These are phyloP conservation scores for Uropsilus gracilis DNA, from an alignment of 2,113 vertebrate species.

Conservation along the genomic window DNA sequence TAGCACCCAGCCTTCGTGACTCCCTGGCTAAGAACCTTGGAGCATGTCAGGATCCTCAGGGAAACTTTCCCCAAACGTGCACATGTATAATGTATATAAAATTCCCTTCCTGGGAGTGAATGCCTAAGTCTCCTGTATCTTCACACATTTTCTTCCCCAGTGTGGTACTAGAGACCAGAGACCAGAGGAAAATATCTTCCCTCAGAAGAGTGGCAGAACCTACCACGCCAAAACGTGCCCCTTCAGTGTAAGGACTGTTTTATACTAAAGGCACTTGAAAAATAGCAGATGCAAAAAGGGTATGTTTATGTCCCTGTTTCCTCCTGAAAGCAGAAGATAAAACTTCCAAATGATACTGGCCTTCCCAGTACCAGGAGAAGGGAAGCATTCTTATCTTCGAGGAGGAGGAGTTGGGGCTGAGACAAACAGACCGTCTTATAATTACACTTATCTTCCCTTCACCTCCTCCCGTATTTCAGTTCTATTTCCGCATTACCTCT, in stretches of 20 bases:
- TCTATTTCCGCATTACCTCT: neutral
- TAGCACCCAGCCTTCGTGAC: neutral
- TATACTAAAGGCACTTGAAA: neutral
- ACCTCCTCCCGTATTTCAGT: neutral
- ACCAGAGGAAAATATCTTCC: accelerated
- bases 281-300: neutral
- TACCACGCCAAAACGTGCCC: neutral
- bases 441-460: neutral
- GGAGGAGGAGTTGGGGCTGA: neutral
- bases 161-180: neutral
- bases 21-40: neutral
- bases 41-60: neutral
- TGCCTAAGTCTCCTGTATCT: neutral
- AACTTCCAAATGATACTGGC: neutral
- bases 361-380: neutral
- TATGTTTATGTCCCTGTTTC: neutral
- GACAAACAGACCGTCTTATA: neutral
- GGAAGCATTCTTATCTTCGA: neutral
- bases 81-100: neutral
- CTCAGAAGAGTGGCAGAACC: neutral
- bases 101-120: neutral
- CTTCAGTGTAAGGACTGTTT: neutral
- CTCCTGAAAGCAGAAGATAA: neutral
- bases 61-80: neutral
- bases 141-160: neutral